Evolutionary conservation across 2,797 vertebrate genomes (phyloP).

Genomic region (Scolopax bukidnonensis): DNA sequence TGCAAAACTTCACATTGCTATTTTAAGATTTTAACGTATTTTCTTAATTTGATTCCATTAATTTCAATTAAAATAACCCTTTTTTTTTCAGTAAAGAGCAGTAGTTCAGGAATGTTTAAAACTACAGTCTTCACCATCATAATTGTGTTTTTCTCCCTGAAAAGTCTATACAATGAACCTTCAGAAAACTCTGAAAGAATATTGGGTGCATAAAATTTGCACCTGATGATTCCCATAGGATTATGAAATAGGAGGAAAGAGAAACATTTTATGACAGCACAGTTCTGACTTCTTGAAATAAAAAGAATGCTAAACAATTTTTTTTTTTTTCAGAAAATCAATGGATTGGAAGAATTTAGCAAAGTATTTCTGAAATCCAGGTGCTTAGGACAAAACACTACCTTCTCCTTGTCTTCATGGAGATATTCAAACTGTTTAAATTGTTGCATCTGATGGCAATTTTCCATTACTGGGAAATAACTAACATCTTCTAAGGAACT

Average conservation of each 20-base stretch:
- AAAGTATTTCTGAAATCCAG: background rate
- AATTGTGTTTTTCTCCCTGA: background rate
- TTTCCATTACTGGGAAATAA: background rate
- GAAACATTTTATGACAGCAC: background rate
- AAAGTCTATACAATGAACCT: background rate
- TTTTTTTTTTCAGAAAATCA: background rate
- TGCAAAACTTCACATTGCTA: background rate
- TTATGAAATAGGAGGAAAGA: background rate
- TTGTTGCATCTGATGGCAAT: background rate
- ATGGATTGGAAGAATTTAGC: background rate
- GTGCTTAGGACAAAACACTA: background rate
- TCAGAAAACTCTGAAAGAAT: background rate
- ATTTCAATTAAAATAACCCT: background rate
- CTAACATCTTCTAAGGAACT: background rate
- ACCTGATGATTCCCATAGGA: accelerated
- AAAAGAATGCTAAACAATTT: background rate
- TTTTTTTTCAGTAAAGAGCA: background rate
- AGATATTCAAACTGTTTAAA: background rate
- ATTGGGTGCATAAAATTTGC: background rate
- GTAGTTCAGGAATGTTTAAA: background rate
- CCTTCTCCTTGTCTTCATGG: background rate
- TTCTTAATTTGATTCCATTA: background rate
- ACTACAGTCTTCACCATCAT: background rate
- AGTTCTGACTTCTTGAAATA: background rate
- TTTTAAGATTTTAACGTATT: background rate